These are phyloP conservation scores for Cirrhinus mrigala DNA, from an alignment of 2,797 vertebrate species.

Conservation along the genomic window DNA sequence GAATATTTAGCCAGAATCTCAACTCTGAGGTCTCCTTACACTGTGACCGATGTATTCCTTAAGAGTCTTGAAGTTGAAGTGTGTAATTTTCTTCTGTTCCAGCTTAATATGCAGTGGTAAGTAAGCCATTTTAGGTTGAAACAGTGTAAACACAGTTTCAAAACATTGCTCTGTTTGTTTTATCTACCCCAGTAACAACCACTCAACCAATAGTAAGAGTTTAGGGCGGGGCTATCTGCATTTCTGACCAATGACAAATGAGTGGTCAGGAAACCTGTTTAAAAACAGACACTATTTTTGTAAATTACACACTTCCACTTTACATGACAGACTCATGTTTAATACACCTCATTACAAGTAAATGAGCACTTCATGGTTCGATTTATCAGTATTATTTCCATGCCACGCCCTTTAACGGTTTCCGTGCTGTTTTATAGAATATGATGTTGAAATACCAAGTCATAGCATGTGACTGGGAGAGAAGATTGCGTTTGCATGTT, in stretches of 20 bases:
- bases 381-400: background rate
- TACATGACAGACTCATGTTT: background rate
- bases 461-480: background rate
- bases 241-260: background rate
- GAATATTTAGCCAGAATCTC: slow-evolving; percentile 44
- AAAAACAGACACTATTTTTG: slow-evolving; percentile 1
- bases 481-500: slow-evolving; percentile 62
- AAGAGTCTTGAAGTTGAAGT: slow-evolving; percentile 21
- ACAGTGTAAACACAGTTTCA: slow-evolving; percentile 17
- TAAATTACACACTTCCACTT: background rate
- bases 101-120: background rate
- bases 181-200: background rate
- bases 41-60: slow-evolving; percentile 45
- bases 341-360: background rate
- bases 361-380: background rate
- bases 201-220: background rate
- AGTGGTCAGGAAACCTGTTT: background rate
- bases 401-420: background rate
- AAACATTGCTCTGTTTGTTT: background rate
- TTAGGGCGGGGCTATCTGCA: background rate
- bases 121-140: background rate
- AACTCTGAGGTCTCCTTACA: slow-evolving; percentile 48
- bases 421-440: background rate
- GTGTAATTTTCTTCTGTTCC: background rate
- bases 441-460: background rate